Percentiles rank a stretch among this genome's conserved stretches.
These are phyloP conservation scores for Leptinotarsa tumamoca DNA, from an alignment of 2,888 invertebrate species.

Conservation along the genomic window DNA sequence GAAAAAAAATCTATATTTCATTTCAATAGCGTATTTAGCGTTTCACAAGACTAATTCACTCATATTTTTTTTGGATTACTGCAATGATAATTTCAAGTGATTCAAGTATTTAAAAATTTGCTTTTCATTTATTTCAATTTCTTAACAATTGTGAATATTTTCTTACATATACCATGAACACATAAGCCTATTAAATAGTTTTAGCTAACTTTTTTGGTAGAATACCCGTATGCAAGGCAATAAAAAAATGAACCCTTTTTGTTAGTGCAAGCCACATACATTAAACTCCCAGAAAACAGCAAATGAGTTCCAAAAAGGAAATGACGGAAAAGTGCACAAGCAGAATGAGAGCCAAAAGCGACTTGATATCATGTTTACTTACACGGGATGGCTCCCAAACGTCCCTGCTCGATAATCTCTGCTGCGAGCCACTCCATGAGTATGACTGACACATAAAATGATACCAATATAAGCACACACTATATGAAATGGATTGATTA, in stretches of 20 bases:
- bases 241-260: not conserved
- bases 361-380: conserved; percentile 54
- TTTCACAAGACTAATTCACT: too few relatives aligned
- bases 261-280: conserved; percentile 2
- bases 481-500: conserved; percentile 2
- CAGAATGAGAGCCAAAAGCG: conserved; percentile 13
- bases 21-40: too few relatives aligned
- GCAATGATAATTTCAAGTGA: too few relatives aligned
- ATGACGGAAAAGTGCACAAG: conserved; percentile 13
- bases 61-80: too few relatives aligned
- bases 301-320: not conserved
- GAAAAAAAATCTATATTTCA: too few relatives aligned
- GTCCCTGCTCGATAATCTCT: conserved; percentile 77
- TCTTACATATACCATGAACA: too few relatives aligned
- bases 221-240: not conserved
- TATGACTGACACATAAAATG: conserved; percentile 72
- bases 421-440: conserved; percentile 86
- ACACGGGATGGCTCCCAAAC: conserved; percentile 71
- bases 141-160: too few relatives aligned
- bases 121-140: too few relatives aligned
- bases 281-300: not conserved
- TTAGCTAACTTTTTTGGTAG: too few relatives aligned
- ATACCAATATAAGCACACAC: conserved; percentile 32
- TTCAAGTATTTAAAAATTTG: too few relatives aligned
- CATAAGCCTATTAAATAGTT: too few relatives aligned